Percentiles rank a stretch among this genome's conserved stretches.
These are phyloP conservation scores for Phyllotreta cruciferae DNA, from an alignment of 2,888 invertebrate genomes.

Conservation along the genomic window DNA sequence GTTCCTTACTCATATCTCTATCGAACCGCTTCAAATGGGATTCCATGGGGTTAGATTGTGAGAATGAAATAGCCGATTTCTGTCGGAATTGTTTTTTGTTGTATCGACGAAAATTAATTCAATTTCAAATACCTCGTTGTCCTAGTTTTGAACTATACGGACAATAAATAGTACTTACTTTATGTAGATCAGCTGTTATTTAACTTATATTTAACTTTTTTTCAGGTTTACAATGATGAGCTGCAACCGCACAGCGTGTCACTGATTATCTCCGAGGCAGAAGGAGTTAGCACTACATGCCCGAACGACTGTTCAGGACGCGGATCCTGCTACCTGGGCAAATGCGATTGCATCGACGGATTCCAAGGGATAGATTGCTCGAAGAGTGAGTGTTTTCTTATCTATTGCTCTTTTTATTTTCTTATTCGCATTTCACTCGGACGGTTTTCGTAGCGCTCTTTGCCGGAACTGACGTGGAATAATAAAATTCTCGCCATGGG, in stretches of 20 bases:
- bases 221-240: constrained; percentile 84
- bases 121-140: no score
- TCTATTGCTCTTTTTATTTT: constrained; percentile 8
- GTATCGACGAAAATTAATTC: no score
- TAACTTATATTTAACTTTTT: no score
- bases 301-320: constrained; percentile 92
- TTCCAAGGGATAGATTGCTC: constrained; percentile 86
- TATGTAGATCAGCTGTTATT: no score
- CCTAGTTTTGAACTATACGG: no score
- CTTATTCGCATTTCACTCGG: neutral
- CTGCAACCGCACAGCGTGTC: constrained; percentile 85
- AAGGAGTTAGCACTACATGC: constrained; percentile 89
- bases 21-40: no score
- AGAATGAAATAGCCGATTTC: no score
- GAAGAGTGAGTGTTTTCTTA: constrained; percentile 69
- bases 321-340: constrained; percentile 90
- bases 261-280: constrained; percentile 85
- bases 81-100: no score
- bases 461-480: neutral
- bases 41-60: no score
- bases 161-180: no score
- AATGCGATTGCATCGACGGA: constrained; percentile 92
- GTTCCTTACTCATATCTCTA: no score
- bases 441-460: neutral
- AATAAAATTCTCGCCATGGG: neutral